Evolutionary conservation across 2,888 invertebrate species (phyloP), one percentile per base, ranked within the genome.

Genomic region (Amiota minor): DNA sequence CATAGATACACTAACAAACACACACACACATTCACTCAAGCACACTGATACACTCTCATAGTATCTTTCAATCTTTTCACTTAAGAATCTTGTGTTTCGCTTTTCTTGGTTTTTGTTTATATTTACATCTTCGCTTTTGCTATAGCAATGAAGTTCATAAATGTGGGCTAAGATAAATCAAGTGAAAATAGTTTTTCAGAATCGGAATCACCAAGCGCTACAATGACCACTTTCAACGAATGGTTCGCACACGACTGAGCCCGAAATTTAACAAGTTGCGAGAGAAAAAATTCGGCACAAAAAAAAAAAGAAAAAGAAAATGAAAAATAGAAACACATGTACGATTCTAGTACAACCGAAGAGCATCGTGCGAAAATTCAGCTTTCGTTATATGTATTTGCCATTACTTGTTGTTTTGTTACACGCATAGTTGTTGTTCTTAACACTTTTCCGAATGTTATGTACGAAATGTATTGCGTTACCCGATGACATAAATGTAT

Each of bases 151-250:
- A 50, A n/a, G 53, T 35, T 35, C 35, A 35, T 35, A 35, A 35
- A 35, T 6, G 6, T 35, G 35, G 35, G 35, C 35, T 35, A 35
- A 8, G 35, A 35, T 35, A 35, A 35, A 47, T 45, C 72, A 49
- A 74, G 73, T 59, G 77, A 78, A 78, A 76, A 78, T 76, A 78
- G 47, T 35, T 4, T 4, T 35, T 35, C 2, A 23, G 23, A 23
- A 23, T 23, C 23, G 3, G 23, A 1, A 23, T 2, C 23, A 35
- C 35, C 35, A 35, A 35, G 35, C 35, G 35, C 35, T 35, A 35
- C 6, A 35, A 3, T 14, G 9, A 68, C n/a, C 20, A 53, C 50
- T 16, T 20, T 53, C 67, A 53, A 65, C 65, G 10, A 9, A 68
- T 68, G 67, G 67, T 46, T 53, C 67, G 67, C 46, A 49, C 67